A percentile compares a stretch with the other conserved stretches of the same genome.
phyloP scores from a whole-genome alignment of 2,797 vertebrate genomes.

The Eurystomus glaucurus region DNA sequence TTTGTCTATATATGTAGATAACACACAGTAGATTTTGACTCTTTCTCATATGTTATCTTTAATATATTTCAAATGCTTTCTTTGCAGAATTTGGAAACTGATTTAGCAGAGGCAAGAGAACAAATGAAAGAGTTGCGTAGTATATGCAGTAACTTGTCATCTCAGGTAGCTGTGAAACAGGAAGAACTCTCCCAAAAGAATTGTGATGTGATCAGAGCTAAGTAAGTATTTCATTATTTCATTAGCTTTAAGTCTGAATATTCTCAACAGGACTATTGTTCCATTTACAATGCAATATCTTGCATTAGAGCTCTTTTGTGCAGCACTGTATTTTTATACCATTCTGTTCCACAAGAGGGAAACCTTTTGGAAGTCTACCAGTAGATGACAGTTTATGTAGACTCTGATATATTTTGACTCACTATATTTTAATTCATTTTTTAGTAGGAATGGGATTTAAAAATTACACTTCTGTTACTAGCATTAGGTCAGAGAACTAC shows the following conservation, averaged over 20 bases:
- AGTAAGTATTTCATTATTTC: slow-evolving; percentile 69
- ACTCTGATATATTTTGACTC: not conserved
- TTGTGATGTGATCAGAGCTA: slow-evolving; percentile 67
- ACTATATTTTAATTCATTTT: not conserved
- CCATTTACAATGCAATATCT: not conserved
- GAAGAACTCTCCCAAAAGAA: slow-evolving; percentile 79
- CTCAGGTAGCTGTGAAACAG: slow-evolving; percentile 77
- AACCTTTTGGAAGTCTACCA: not conserved
- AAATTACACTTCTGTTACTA: not conserved
- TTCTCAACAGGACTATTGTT: not conserved
- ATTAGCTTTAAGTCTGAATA: not conserved
- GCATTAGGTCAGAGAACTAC: not conserved
- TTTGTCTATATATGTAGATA: not conserved
- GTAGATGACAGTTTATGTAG: not conserved
- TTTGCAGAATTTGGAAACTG: slow-evolving; percentile 80
- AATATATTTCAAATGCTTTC: slow-evolving; percentile 22
- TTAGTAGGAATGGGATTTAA: not conserved
- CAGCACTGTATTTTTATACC: not conserved
- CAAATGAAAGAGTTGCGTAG: slow-evolving; percentile 74
- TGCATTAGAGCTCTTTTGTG: not conserved
- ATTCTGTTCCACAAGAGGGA: not conserved
- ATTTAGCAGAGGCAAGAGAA: slow-evolving; percentile 76
- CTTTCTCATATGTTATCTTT: not conserved
- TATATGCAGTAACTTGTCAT: slow-evolving; percentile 74
- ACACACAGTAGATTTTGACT: not conserved